A percentile compares a stretch with the other conserved stretches of the same genome.
phyloP scores from a whole-genome alignment of 2,888 invertebrate species.

The Hyposoter dolosus region DNA sequence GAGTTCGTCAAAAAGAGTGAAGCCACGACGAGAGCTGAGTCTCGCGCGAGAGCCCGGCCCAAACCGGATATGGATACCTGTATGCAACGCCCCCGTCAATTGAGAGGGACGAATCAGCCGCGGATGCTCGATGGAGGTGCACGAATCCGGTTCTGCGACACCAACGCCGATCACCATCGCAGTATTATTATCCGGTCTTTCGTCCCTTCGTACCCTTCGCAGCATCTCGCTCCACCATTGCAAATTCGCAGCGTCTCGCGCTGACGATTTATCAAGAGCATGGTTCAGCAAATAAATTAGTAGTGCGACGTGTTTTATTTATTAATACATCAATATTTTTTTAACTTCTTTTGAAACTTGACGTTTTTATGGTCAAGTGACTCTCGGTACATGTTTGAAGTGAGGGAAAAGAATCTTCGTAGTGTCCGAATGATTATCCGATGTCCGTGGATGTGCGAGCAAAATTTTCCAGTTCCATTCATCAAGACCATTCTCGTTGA shows the following conservation, averaged over 20 bases:
- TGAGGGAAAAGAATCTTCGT: not conserved
- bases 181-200: slow-evolving; percentile 42
- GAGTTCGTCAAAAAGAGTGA: slow-evolving; percentile 29
- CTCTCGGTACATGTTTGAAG: not conserved
- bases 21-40: slow-evolving; percentile 15
- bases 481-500: not conserved
- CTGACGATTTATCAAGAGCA: not conserved
- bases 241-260: not conserved
- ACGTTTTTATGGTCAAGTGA: not conserved
- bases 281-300: not conserved
- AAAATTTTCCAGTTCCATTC: not conserved
- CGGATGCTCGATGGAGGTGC: slow-evolving; percentile 79
- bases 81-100: slow-evolving; percentile 83
- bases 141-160: slow-evolving; percentile 79
- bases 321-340: not conserved
- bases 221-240: slow-evolving; percentile 14
- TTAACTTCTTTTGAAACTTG: not conserved
- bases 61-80: slow-evolving; percentile 83
- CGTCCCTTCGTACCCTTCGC: slow-evolving; percentile 33
- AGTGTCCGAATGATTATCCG: not conserved
- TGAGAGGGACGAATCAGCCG: slow-evolving; percentile 81
- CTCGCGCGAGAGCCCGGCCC: slow-evolving; percentile 76
- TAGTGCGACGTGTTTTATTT: not conserved
- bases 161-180: slow-evolving; percentile 69
- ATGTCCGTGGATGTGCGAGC: not conserved